Evolutionary conservation across 2,797 vertebrate species (phyloP), one percentile per base, ranked within the genome.

Genomic region (Mus caroli): DNA sequence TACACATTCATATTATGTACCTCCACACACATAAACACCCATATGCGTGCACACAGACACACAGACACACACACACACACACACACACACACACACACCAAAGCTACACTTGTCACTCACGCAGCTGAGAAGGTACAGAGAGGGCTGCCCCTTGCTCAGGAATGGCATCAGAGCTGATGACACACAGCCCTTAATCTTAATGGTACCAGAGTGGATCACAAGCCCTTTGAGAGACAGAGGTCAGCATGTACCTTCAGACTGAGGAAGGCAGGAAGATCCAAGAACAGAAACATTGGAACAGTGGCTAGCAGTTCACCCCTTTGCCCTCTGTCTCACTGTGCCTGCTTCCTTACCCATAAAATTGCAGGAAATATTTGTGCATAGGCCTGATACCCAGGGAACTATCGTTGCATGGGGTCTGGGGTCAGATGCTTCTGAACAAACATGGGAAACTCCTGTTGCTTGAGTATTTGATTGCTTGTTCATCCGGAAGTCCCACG

Each of bases 361-460:
- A 13, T 19, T 10, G 50, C 80, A 85, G 80, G 40, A n/a, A 58
- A 13, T 40, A 22, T 14, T 19, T 10, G 17, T 26, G 24, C 86
- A 1, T 9, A 37, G 82, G 17, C 43, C 60, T 67, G n/a, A 46
- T 14, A 4, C 37, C 15, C 12, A 20, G 34, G 79, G 64, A 67
- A 3, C 13, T n/a, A 0, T 9, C 34, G 0, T 1, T 10, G 8
- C 8, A 0, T 0, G 15, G 15, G 62, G 52, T 31, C 31, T n/a
- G 34, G 34, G 58, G 31, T 52, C 40, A 31, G 40, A 85, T 13
- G 24, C 76, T 37, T 58, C 19, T 1, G 8, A 11, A 34, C 0
- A 28, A 69, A 34, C 60, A 0, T 3, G 14, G 69, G 91, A 37
- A 50, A 24, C 54, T 82, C 91, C 84, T 58, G 58, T 9, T 12